Evolutionary conservation across 1,140 invertebrate species (phyloP).

Genomic region (Ips typographus): DNA sequence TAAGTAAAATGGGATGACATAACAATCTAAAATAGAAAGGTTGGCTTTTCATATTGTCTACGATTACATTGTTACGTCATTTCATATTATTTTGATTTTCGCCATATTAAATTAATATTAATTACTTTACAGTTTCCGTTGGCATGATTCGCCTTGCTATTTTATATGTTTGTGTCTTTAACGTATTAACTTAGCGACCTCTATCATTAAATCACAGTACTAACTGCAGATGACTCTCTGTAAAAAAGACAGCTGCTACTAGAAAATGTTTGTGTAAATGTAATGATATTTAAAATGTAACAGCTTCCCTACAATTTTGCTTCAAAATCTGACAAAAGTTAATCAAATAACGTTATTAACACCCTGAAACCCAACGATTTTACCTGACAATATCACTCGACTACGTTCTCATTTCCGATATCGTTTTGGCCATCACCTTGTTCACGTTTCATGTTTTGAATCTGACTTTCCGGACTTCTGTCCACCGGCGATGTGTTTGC

Average conservation of each 20-base stretch:
- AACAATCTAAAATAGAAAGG: no score
- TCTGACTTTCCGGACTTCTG: slow-evolving; percentile 44
- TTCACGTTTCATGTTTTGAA: slow-evolving; percentile 62
- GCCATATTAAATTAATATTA: no score
- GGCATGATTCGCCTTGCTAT: no score
- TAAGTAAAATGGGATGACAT: no score
- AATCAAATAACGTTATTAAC: neutral
- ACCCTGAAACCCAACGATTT: neutral
- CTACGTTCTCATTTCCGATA: slow-evolving; percentile 45
- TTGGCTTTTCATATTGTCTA: no score
- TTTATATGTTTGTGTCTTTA: no score
- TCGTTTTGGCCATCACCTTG: slow-evolving; percentile 61
- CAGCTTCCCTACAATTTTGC: neutral
- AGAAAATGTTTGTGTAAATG: neutral
- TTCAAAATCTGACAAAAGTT: no score
- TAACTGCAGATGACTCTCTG: slow-evolving; percentile 5
- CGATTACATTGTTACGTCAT: no score
- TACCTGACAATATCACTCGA: slow-evolving; percentile 44
- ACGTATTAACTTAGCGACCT: no score
- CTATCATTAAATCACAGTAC: slow-evolving; percentile 10
- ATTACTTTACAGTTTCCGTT: no score
- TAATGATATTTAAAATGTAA: neutral
- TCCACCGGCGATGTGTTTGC: slow-evolving; percentile 23
- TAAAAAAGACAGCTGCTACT: slow-evolving; percentile 3
- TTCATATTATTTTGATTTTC: no score